Percentiles rank a stretch among this genome's conserved stretches.
These are phyloP conservation scores for Labeo catla DNA, from an alignment of 2,113 vertebrate species.

Conservation along the genomic window DNA sequence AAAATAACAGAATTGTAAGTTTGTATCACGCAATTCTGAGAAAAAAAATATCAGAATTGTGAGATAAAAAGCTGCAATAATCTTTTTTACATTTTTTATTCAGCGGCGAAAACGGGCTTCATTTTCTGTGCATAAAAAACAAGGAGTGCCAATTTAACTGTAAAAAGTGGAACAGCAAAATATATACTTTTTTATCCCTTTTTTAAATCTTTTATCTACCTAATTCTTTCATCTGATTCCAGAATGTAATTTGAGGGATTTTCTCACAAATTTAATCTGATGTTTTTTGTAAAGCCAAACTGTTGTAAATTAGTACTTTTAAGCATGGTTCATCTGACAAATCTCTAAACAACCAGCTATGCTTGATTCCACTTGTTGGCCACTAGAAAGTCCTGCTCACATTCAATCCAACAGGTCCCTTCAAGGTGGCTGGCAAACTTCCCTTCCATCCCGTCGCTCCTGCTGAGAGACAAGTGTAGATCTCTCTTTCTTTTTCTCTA, in stretches of 20 bases:
- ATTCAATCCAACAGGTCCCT: not conserved
- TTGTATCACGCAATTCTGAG: too few relatives aligned
- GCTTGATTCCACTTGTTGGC: not conserved
- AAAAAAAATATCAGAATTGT: too few relatives aligned
- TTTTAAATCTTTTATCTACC: not conserved
- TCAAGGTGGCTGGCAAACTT: constrained; percentile 1
- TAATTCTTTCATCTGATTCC: not conserved
- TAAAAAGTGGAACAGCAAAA: not conserved
- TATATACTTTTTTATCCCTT: not conserved
- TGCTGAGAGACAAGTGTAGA: constrained; percentile 19
- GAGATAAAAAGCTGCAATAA: too few relatives aligned
- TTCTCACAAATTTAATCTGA: too few relatives aligned
- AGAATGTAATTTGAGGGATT: not conserved
- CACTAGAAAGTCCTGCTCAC: not conserved
- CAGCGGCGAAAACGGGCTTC: too few relatives aligned
- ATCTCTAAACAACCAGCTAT: not conserved
- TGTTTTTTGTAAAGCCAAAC: not conserved
- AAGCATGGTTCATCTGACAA: not conserved
- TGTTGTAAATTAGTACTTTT: not conserved
- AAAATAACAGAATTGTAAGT: too few relatives aligned
- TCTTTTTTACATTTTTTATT: too few relatives aligned
- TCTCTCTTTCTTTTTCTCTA: constrained; percentile 15
- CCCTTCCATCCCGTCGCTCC: not conserved
- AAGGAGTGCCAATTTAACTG: not conserved
- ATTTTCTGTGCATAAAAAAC: not conserved